Evolutionary conservation across 2,113 vertebrate species (phyloP).

Genomic region (Cynoglossus semilaevis): DNA sequence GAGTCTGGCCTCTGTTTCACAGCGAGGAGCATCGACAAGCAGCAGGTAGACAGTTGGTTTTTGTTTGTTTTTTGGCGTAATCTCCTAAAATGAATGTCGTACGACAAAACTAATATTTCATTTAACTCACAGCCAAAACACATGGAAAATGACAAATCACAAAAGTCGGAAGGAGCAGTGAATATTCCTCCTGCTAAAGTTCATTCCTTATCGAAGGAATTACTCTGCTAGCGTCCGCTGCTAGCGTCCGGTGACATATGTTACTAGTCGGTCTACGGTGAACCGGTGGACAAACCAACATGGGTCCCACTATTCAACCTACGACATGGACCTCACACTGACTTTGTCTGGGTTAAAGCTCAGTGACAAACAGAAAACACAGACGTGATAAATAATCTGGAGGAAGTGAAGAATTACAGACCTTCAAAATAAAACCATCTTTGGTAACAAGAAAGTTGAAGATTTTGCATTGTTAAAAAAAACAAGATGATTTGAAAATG

Average conservation of each 20-base stretch:
- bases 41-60: conserved; percentile 58
- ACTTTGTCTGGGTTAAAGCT: too few species aligned
- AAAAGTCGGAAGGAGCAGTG: neutral
- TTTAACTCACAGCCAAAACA: conserved; percentile 24
- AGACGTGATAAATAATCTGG: conserved; percentile 51
- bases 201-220: neutral
- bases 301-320: too few species aligned
- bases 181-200: conserved; percentile 20
- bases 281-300: too few species aligned
- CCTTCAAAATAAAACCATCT: conserved; percentile 36
- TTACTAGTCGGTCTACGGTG: too few species aligned
- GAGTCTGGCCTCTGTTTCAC: conserved; percentile 17
- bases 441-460: conserved; percentile 19
- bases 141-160: conserved; percentile 16
- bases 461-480: too few species aligned
- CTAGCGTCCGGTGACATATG: too few species aligned
- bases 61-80: conserved; percentile 55
- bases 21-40: conserved; percentile 39
- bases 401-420: conserved; percentile 14
- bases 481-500: too few species aligned
- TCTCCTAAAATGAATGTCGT: conserved; percentile 30
- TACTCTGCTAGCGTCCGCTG: too few species aligned
- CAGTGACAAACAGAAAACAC: conserved; percentile 18
- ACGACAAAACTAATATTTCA: conserved; percentile 18
- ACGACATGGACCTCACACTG: too few species aligned